phyloP scores from a whole-genome alignment of 2,113 vertebrate genomes.

The Mixornis gularis region DNA sequence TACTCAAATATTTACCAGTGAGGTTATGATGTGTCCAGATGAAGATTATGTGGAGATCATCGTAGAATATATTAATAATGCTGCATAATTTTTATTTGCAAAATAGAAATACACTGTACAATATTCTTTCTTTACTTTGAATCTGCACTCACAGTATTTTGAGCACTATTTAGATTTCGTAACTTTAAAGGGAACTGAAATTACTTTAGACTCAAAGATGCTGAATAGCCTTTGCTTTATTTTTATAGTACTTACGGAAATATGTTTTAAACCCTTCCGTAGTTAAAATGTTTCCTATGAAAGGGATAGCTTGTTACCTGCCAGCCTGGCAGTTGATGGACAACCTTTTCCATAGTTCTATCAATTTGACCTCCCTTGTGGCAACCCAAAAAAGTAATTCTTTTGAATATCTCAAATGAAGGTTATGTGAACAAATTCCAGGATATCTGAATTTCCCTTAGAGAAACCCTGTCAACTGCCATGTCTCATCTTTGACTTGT shows the following conservation, averaged over 20 bases:
- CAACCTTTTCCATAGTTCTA: neutral
- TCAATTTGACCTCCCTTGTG: neutral
- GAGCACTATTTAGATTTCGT: neutral
- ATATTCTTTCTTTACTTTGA: neutral
- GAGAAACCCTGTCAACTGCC: neutral
- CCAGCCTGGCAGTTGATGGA: neutral
- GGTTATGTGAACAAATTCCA: neutral
- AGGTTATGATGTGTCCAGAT: neutral
- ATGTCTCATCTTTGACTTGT: neutral
- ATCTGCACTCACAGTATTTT: neutral
- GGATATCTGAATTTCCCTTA: neutral
- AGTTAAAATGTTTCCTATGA: neutral
- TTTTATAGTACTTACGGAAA: neutral
- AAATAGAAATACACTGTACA: neutral
- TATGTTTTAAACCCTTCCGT: neutral
- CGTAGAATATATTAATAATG: neutral
- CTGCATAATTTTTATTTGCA: neutral
- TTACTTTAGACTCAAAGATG: neutral
- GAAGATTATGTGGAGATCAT: neutral
- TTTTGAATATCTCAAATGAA: neutral
- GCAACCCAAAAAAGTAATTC: neutral
- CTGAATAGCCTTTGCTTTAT: neutral
- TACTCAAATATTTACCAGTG: neutral
- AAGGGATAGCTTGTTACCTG: neutral
- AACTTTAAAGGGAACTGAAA: neutral